phyloP scores from a whole-genome alignment of 1,140 invertebrate genomes.

The Musca domestica region DNA sequence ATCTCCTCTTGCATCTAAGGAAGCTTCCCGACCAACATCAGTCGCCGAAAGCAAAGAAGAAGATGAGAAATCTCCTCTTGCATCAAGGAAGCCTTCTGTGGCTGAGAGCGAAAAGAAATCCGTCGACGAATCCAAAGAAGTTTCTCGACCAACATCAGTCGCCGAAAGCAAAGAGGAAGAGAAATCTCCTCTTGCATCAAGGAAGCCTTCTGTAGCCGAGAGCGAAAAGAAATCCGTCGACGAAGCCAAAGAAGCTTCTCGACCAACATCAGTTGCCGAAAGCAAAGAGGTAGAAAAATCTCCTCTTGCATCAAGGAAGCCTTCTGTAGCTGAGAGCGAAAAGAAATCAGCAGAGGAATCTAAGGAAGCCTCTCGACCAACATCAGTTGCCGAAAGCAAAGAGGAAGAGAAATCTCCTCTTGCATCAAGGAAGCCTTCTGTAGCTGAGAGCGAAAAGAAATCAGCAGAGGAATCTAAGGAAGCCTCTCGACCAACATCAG shows the following conservation, averaged over 20 bases:
- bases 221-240: conserved; percentile 19
- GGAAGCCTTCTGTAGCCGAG: conserved; percentile 14
- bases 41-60: conserved; percentile 23
- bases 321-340: conserved; percentile 30
- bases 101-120: not conserved
- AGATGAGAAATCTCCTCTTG: conserved; percentile 12
- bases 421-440: conserved; percentile 26
- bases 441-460: not conserved
- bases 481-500: no score
- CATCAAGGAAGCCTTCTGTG: not conserved
- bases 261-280: conserved; percentile 27
- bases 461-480: no score
- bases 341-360: conserved; percentile 18
- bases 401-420: conserved; percentile 18
- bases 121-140: not conserved
- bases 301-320: conserved; percentile 24
- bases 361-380: conserved; percentile 30
- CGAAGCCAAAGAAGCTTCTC: conserved; percentile 25
- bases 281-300: conserved; percentile 10
- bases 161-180: conserved; percentile 5
- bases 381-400: conserved; percentile 29
- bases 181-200: not conserved
- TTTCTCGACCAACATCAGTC: not conserved
- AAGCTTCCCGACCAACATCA: conserved; percentile 32
- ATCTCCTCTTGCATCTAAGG: conserved; percentile 20